These are phyloP conservation scores for Manis javanica DNA, from an alignment of 2,797 vertebrate genomes.

Conservation along the genomic window DNA sequence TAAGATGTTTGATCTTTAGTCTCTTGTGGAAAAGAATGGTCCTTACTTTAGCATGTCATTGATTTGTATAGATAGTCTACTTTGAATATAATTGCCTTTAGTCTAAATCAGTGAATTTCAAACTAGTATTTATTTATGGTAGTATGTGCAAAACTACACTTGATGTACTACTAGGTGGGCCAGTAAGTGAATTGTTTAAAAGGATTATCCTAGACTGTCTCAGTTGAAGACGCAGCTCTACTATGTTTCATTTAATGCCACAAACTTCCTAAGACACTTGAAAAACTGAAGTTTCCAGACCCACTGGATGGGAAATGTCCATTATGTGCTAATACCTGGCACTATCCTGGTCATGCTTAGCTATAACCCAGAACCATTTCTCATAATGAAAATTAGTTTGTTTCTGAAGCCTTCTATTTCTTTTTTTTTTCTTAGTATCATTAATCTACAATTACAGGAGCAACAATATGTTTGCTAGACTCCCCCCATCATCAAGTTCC, in stretches of 20 bases:
- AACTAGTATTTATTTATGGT: neutral
- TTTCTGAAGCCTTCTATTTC: neutral
- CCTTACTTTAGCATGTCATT: neutral
- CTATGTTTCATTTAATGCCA: neutral
- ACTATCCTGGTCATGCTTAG: neutral
- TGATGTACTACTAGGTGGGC: neutral
- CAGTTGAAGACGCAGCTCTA: neutral
- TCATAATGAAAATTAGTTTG: neutral
- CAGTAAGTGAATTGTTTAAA: neutral
- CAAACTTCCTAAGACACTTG: neutral
- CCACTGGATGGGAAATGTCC: neutral
- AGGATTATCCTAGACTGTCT: neutral
- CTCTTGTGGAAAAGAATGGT: neutral
- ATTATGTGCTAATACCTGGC: too few relatives aligned
- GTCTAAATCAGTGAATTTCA: neutral
- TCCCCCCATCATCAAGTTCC: too few relatives aligned
- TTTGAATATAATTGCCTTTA: neutral
- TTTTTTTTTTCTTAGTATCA: too few relatives aligned
- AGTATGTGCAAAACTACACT: neutral
- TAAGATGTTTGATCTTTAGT: neutral
- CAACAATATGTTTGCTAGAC: too few relatives aligned
- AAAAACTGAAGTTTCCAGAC: neutral
- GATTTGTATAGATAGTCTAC: neutral
- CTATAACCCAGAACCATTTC: neutral
- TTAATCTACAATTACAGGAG: too few relatives aligned